Percentiles rank a stretch among this genome's conserved stretches.
Evolutionary conservation across 2,888 invertebrate species (phyloP).

Genomic region (Seira sanloemensis): DNA sequence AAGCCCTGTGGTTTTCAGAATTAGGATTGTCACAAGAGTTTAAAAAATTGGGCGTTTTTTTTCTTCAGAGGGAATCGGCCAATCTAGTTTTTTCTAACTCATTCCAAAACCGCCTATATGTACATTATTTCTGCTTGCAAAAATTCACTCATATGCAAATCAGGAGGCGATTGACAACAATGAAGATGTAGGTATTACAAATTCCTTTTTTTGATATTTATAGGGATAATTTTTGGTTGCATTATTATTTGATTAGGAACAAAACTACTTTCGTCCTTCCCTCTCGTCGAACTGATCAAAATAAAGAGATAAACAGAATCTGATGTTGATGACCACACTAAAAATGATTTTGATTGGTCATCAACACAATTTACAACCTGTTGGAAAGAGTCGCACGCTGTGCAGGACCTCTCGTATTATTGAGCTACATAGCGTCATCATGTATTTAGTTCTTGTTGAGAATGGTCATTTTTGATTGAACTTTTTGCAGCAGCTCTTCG

Average conservation of each 20-base stretch:
- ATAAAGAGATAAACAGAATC: not conserved
- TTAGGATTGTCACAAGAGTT: not conserved
- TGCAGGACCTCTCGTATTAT: too few relatives aligned
- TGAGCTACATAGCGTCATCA: not conserved
- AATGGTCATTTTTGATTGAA: not conserved
- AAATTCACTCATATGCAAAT: too few relatives aligned
- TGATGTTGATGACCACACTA: constrained; percentile 47
- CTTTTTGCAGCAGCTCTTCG: not conserved
- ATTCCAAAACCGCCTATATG: not conserved
- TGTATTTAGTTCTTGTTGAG: not conserved
- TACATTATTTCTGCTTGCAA: too few relatives aligned
- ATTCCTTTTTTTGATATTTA: not conserved
- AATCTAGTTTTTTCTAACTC: not conserved
- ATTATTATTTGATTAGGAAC: too few relatives aligned
- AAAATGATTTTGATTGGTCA: constrained; percentile 32
- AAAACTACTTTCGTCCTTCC: not conserved
- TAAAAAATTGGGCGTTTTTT: not conserved
- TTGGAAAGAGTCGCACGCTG: constrained; percentile 14
- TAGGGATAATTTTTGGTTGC: too few relatives aligned
- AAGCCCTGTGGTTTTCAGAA: too few relatives aligned
- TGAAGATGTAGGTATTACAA: not conserved
- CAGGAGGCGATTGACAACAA: too few relatives aligned
- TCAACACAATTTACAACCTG: constrained; percentile 48
- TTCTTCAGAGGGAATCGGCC: not conserved
- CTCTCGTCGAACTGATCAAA: not conserved